Evolutionary conservation across 2,797 vertebrate species (phyloP).

Genomic region (Botia almorhae): DNA sequence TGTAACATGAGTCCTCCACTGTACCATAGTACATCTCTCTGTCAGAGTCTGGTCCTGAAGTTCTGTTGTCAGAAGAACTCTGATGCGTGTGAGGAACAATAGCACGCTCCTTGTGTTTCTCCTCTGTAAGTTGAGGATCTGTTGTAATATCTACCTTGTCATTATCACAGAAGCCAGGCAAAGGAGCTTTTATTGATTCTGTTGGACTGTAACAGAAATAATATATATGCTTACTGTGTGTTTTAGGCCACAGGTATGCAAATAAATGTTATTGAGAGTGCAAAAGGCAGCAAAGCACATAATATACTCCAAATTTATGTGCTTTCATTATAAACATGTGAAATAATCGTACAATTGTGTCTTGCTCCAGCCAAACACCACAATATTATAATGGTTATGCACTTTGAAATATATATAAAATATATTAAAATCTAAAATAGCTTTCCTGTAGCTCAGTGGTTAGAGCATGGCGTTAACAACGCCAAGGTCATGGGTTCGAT

Average conservation of each 20-base stretch:
- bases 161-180: constrained; percentile 53
- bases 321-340: no score
- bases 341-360: no score
- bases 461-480: no score
- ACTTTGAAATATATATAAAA: background rate
- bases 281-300: no score
- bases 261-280: background rate
- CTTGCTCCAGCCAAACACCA: no score
- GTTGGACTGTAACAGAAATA: constrained; percentile 34
- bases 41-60: constrained; percentile 7
- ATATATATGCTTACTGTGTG: background rate
- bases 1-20: constrained; percentile 51
- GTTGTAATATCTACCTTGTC: constrained; percentile 47
- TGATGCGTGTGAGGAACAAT: constrained; percentile 40
- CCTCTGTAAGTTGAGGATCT: constrained; percentile 35
- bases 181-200: constrained; percentile 47
- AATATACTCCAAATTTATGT: no score
- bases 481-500: no score
- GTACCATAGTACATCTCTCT: constrained; percentile 58
- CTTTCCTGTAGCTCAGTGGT: no score
- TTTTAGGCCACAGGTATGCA: background rate
- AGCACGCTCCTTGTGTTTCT: constrained; percentile 21
- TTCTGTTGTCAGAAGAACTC: constrained; percentile 70
- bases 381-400: no score
- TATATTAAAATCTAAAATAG: background rate